These are phyloP conservation scores for Luperina testacea DNA, from an alignment of 2,888 invertebrate genomes.

Conservation along the genomic window DNA sequence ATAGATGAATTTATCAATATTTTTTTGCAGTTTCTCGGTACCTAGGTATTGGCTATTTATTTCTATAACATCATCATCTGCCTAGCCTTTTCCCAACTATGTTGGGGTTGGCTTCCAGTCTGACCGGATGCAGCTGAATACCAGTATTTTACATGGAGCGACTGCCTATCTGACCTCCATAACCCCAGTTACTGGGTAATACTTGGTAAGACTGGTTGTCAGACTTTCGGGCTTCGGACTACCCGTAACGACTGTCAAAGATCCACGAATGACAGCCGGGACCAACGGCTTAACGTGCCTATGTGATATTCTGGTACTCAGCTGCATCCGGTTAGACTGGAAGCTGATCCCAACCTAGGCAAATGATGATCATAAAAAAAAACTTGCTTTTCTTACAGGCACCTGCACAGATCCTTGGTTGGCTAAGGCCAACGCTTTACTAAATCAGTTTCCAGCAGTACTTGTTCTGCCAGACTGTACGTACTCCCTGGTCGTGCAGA, in stretches of 20 bases:
- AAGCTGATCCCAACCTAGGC: background rate
- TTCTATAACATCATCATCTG: background rate
- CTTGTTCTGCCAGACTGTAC: conserved; percentile 76
- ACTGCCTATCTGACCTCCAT: too few species aligned
- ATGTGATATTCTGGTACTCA: background rate
- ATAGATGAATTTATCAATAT: background rate
- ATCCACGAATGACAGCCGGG: too few species aligned
- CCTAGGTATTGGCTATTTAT: background rate
- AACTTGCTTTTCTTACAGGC: conserved; percentile 66
- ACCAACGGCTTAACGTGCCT: too few species aligned
- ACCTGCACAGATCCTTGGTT: conserved; percentile 81
- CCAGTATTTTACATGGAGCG: too few species aligned
- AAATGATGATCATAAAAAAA: background rate
- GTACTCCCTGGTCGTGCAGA: conserved; percentile 73
- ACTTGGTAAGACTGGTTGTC: too few species aligned
- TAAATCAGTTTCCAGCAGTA: conserved; percentile 75
- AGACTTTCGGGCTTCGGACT: too few species aligned
- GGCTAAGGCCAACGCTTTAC: conserved; percentile 69
- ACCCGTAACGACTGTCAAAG: too few species aligned
- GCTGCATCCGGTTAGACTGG: background rate
- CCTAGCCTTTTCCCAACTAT: too few species aligned
- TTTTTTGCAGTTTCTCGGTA: background rate
- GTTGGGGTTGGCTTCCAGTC: too few species aligned
- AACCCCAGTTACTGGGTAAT: too few species aligned
- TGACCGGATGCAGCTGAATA: too few species aligned